A percentile compares a stretch with the other conserved stretches of the same genome.
Conservation (phyloP, 2,888 invertebrate species). For the Apodemia zela region DNA sequence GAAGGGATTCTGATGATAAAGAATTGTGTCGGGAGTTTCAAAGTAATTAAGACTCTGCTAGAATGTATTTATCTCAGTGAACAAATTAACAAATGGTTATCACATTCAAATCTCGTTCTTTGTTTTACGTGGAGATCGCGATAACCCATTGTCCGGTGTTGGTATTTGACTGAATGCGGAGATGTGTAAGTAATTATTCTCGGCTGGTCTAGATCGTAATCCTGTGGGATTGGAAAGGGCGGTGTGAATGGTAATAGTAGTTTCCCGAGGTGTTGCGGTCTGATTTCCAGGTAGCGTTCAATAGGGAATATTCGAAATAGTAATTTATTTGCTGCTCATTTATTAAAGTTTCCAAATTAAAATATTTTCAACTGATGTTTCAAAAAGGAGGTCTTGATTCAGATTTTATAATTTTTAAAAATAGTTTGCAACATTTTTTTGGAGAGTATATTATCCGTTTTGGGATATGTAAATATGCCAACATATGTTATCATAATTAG, state of each 20-base stretch:
- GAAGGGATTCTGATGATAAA: too few species aligned
- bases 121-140: constrained; percentile 32
- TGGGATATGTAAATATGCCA: too few species aligned
- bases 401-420: too few species aligned
- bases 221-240: constrained; percentile 75
- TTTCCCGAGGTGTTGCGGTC: constrained; percentile 70
- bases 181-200: constrained; percentile 76
- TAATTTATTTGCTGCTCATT: constrained; percentile 62
- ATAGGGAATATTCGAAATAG: constrained; percentile 77
- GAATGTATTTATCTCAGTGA: not conserved
- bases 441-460: too few species aligned
- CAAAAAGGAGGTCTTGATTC: too few species aligned
- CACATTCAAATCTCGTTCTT: constrained; percentile 20
- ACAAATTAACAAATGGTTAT: not conserved
- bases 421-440: too few species aligned
- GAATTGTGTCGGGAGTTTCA: too few species aligned
- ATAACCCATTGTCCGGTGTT: constrained; percentile 44
- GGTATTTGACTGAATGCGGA: constrained; percentile 51
- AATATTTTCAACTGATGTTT: too few species aligned
- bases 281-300: constrained; percentile 78
- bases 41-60: too few species aligned
- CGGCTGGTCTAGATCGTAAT: constrained; percentile 73
- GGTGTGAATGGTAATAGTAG: constrained; percentile 77
- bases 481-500: too few species aligned
- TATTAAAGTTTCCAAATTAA: constrained; percentile 28